Conservation (phyloP, 1,140 invertebrate species). For the Lerema accius region DNA sequence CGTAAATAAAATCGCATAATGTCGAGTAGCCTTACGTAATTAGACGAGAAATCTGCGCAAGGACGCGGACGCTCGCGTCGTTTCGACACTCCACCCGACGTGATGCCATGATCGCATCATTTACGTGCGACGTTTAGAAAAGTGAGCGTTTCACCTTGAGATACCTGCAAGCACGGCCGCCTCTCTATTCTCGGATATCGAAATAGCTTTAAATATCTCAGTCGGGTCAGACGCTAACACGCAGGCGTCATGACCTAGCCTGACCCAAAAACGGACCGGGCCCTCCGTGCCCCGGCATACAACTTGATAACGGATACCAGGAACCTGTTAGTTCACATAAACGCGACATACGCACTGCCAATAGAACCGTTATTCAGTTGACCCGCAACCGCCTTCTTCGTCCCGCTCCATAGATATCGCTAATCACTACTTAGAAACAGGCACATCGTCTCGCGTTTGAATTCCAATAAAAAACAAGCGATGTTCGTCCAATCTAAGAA, state of each 20-base stretch:
- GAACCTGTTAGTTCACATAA: constrained; percentile 64
- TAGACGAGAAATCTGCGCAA: constrained; percentile 73
- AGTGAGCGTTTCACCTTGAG: constrained; percentile 78
- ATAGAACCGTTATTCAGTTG: constrained; percentile 58
- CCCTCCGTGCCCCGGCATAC: constrained; percentile 61
- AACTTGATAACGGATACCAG: constrained; percentile 71
- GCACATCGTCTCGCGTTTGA: neutral
- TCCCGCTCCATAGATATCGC: constrained; percentile 37
- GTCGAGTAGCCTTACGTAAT: constrained; percentile 61
- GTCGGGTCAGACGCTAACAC: constrained; percentile 58
- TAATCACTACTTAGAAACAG: constrained; percentile 22
- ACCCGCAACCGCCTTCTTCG: constrained; percentile 40
- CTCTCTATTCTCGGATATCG: constrained; percentile 74
- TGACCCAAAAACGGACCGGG: constrained; percentile 77
- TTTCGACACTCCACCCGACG: constrained; percentile 69
- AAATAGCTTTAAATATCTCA: constrained; percentile 65
- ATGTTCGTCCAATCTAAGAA: neutral
- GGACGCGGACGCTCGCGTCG: constrained; percentile 52
- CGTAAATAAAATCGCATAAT: constrained; percentile 60
- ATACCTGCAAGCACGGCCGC: constrained; percentile 61
- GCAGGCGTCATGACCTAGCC: constrained; percentile 79
- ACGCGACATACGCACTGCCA: constrained; percentile 52
- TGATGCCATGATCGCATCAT: constrained; percentile 75
- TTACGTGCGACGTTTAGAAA: constrained; percentile 77
- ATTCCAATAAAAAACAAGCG: neutral